phyloP scores from a whole-genome alignment of 2,888 invertebrate species.

The Morpho deidamia region DNA sequence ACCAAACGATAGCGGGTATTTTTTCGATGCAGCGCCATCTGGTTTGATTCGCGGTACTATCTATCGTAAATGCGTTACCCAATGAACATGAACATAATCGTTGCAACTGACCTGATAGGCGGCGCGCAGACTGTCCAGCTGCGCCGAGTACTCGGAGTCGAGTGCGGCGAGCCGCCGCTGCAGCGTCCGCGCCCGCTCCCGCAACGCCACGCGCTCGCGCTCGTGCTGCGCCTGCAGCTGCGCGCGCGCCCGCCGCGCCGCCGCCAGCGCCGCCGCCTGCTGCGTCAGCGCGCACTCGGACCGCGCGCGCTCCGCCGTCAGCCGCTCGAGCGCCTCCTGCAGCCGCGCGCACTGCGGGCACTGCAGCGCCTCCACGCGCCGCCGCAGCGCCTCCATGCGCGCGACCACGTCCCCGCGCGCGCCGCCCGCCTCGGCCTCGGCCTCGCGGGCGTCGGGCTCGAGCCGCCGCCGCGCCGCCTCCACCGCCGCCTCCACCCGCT shows the following conservation, averaged over 20 bases:
- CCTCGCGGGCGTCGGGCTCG: constrained; percentile 32
- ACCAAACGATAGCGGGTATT: too few species aligned
- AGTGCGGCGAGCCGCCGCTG: constrained; percentile 85
- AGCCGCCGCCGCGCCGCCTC: constrained; percentile 58
- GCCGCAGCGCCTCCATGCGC: constrained; percentile 64
- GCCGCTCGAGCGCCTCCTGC: constrained; percentile 72
- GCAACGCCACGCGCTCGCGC: constrained; percentile 78
- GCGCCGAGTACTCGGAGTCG: constrained; percentile 90
- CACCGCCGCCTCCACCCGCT: constrained; percentile 68
- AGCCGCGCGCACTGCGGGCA: constrained; percentile 75
- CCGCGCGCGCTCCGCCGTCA: constrained; percentile 58
- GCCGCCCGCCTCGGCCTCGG: constrained; percentile 19
- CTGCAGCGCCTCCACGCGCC: constrained; percentile 68
- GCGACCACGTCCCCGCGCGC: constrained; percentile 35
- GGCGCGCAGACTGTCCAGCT: constrained; percentile 87
- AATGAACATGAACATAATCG: too few species aligned
- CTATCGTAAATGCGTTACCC: too few species aligned
- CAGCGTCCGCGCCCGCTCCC: constrained; percentile 84
- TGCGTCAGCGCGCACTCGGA: constrained; percentile 61
- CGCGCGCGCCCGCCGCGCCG: constrained; percentile 64
- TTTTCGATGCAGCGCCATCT: too few species aligned
- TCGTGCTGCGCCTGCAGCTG: constrained; percentile 69
- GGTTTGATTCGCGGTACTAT: too few species aligned
- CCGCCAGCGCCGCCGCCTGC: constrained; percentile 64
- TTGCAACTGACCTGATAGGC: constrained; percentile 78